phyloP scores from a whole-genome alignment of 2,797 vertebrate genomes.

The Ptychadena robeensis region DNA sequence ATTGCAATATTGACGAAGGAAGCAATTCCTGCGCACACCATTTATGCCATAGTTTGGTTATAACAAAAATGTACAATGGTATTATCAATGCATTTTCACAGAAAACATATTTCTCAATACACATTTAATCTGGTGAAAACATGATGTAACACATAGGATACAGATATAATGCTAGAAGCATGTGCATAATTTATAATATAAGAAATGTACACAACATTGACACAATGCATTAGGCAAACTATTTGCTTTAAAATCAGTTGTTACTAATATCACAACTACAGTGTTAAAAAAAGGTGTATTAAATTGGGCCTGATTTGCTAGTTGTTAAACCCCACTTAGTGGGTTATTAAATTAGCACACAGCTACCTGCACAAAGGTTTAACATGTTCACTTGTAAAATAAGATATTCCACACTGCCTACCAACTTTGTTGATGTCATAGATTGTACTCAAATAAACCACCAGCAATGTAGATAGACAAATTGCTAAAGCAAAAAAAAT shows the following conservation, averaged over 20 bases:
- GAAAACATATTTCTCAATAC: slow-evolving; percentile 41
- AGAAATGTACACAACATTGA: slow-evolving; percentile 19
- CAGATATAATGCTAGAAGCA: background rate
- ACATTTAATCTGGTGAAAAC: background rate
- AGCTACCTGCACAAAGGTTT: background rate
- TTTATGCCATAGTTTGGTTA: slow-evolving; percentile 4
- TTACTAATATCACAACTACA: background rate
- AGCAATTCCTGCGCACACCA: slow-evolving; percentile 8
- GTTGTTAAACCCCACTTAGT: background rate
- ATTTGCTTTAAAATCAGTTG: background rate
- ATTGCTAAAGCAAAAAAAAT: background rate
- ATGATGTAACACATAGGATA: slow-evolving; percentile 20
- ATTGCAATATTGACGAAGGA: background rate
- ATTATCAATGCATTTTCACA: slow-evolving; percentile 45
- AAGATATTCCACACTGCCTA: no score
- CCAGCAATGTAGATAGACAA: background rate
- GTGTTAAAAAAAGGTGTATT: background rate
- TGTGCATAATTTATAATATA: background rate
- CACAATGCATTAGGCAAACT: slow-evolving; percentile 18
- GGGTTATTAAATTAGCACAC: background rate
- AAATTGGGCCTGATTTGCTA: background rate
- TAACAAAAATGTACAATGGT: background rate
- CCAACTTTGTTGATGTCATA: background rate
- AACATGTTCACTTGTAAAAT: background rate
- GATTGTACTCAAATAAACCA: no score